Percentiles rank a stretch among this genome's conserved stretches.
phyloP scores from a whole-genome alignment of 2,113 vertebrate genomes.

The Pseudopodoces humilis region DNA sequence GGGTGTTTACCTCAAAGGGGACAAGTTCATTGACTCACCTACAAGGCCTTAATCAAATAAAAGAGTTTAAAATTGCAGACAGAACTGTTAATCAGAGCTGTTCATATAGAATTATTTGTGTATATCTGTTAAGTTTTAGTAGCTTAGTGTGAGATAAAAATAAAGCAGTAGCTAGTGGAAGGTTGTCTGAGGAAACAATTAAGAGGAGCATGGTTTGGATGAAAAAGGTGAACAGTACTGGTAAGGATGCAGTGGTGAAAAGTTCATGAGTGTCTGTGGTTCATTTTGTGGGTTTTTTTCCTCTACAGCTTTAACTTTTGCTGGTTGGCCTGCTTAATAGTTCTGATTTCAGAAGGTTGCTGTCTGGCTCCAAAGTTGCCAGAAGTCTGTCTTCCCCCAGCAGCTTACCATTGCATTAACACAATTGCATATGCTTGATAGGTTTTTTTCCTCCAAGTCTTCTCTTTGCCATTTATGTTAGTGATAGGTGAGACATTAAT shows the following conservation, averaged over 20 bases:
- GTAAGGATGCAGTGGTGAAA: neutral
- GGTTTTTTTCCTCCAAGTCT: neutral
- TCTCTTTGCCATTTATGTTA: neutral
- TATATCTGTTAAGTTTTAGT: neutral
- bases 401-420: neutral
- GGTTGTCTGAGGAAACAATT: neutral
- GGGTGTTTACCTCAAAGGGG: neutral
- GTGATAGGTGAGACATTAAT: neutral
- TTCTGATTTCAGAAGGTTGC: neutral
- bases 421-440: neutral
- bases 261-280: fast-evolving
- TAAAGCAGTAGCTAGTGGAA: neutral
- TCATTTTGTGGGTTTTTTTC: neutral
- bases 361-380: neutral
- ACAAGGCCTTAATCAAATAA: neutral
- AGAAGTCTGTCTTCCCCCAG: neutral
- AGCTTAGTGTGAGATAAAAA: neutral
- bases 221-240: neutral
- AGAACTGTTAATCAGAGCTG: neutral
- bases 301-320: neutral
- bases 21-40: neutral
- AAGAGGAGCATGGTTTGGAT: neutral
- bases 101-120: fast-evolving
- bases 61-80: neutral
- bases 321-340: neutral